These are phyloP conservation scores for Cephalopterus ornatus DNA, from an alignment of 2,113 vertebrate species.

Conservation along the genomic window DNA sequence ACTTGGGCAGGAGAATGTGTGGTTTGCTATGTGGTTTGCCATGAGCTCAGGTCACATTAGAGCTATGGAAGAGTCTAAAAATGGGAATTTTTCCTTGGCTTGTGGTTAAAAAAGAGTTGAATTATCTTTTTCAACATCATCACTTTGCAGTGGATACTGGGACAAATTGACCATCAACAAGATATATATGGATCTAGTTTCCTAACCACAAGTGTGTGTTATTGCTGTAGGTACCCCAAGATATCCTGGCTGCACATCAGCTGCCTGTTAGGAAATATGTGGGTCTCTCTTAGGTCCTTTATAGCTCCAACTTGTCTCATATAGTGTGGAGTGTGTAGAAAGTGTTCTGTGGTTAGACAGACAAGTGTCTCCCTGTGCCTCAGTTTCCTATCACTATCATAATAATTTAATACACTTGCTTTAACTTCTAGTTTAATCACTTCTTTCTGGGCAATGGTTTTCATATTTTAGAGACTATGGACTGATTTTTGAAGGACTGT, in stretches of 20 bases:
- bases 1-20: fast-evolving
- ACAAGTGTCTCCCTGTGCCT: not conserved
- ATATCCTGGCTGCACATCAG: not conserved
- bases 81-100: not conserved
- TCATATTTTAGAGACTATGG: not conserved
- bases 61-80: not conserved
- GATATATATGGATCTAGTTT: not conserved
- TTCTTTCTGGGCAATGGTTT: not conserved
- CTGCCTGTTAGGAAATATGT: not conserved
- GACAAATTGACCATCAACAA: not conserved
- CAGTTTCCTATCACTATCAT: not conserved
- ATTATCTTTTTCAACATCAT: not conserved
- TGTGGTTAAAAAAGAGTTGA: not conserved
- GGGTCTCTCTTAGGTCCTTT: not conserved
- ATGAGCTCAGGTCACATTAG: not conserved
- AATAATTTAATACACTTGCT: not conserved
- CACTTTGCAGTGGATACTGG: not conserved
- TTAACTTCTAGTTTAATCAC: not conserved
- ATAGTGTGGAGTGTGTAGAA: not conserved
- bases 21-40: not conserved
- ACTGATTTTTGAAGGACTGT: not conserved
- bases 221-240: not conserved
- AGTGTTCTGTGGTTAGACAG: not conserved
- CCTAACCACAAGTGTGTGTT: not conserved
- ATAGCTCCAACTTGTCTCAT: not conserved